A percentile compares a stretch with the other conserved stretches of the same genome.
These are phyloP conservation scores for Zaprionus africanus DNA, from an alignment of 1,140 invertebrate species.

Conservation along the genomic window DNA sequence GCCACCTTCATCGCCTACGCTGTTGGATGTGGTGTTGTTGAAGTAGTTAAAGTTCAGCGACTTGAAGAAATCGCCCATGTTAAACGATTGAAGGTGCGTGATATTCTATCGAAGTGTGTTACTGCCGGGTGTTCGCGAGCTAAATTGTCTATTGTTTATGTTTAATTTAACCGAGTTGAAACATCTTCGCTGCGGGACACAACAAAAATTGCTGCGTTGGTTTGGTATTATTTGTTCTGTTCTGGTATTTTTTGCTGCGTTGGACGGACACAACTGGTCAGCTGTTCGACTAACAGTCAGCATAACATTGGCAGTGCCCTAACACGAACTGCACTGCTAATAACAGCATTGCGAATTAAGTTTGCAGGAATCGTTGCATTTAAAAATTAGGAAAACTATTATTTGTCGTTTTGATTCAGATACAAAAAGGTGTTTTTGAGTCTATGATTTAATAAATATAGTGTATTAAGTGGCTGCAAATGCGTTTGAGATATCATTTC, in stretches of 20 bases:
- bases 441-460: not conserved
- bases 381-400: not conserved
- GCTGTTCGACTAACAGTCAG: constrained; percentile 22
- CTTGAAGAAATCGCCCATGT: constrained; percentile 95
- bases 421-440: not conserved
- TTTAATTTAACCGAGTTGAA: constrained; percentile 52
- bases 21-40: constrained; percentile 86
- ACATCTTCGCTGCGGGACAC: constrained; percentile 59
- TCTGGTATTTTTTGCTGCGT: constrained; percentile 50
- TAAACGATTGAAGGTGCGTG: constrained; percentile 25
- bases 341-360: constrained; percentile 8
- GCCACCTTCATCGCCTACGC: constrained; percentile 49
- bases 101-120: constrained; percentile 4
- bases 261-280: constrained; percentile 29
- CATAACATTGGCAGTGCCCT: constrained; percentile 14
- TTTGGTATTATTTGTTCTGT: constrained; percentile 43
- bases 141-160: constrained; percentile 23
- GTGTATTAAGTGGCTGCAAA: too few species aligned
- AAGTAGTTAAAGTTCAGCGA: constrained; percentile 93
- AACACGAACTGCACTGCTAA: constrained; percentile 3
- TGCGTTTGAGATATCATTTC: too few species aligned
- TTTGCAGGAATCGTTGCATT: not conserved
- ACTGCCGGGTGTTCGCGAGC: constrained; percentile 28
- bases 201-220: constrained; percentile 53
- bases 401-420: not conserved